A percentile compares a stretch with the other conserved stretches of the same genome.
phyloP scores from a whole-genome alignment of 2,888 invertebrate species.

The Dolomedes plantarius region DNA sequence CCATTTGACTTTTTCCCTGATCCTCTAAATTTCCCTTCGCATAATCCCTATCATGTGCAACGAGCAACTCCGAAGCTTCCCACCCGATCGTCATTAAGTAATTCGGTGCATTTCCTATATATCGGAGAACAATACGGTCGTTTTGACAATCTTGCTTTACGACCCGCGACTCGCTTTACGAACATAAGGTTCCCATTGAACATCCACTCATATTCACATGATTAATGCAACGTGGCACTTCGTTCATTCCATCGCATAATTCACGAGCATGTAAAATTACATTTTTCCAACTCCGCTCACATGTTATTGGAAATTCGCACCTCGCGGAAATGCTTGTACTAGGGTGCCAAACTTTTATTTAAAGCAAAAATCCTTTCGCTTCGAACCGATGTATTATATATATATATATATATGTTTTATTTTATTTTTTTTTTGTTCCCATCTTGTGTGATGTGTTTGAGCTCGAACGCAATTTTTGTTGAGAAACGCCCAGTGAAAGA shows the following conservation, averaged over 20 bases:
- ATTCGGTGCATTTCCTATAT: background rate
- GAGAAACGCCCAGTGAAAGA: constrained; percentile 62
- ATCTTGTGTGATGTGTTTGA: constrained; percentile 22
- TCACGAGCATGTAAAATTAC: constrained; percentile 10
- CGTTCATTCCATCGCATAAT: constrained; percentile 10
- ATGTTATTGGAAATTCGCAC: constrained; percentile 16
- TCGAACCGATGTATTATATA: background rate
- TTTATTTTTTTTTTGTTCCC: background rate
- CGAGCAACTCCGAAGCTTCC: background rate
- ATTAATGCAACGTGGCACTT: background rate
- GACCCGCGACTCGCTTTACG: background rate
- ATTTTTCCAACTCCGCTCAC: background rate
- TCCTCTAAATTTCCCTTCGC: too few species aligned
- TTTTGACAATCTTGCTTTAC: background rate
- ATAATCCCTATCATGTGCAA: background rate
- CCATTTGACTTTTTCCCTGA: background rate
- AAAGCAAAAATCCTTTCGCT: constrained; percentile 12
- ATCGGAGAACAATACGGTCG: background rate
- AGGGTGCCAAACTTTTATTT: constrained; percentile 5
- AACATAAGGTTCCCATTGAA: background rate
- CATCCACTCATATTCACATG: background rate
- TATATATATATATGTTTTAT: background rate
- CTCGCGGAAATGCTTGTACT: background rate
- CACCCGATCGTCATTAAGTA: background rate
- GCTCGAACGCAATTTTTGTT: constrained; percentile 57